Percentiles rank a stretch among this genome's conserved stretches.
These are phyloP conservation scores for Toxonevra muliebris DNA, from an alignment of 2,888 invertebrate species.

Conservation along the genomic window DNA sequence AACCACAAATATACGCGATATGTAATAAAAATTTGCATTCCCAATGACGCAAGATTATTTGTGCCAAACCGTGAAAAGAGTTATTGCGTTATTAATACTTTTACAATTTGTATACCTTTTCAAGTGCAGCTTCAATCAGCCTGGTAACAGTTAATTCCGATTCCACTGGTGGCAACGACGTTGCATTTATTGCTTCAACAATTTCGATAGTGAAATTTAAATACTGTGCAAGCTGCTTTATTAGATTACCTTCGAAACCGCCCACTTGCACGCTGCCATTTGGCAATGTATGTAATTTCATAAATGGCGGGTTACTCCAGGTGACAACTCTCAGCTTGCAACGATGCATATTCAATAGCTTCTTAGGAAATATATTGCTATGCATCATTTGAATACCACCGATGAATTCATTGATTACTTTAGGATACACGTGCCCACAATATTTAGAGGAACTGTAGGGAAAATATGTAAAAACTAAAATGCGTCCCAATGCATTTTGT, in stretches of 20 bases:
- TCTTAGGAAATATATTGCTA: constrained; percentile 37
- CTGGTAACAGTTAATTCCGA: too few relatives aligned
- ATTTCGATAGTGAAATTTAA: constrained; percentile 45
- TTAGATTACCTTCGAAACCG: constrained; percentile 44
- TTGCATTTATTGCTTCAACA: too few relatives aligned
- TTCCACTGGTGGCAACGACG: too few relatives aligned
- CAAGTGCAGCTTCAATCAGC: background rate
- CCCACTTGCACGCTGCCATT: constrained; percentile 31
- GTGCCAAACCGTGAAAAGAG: too few relatives aligned
- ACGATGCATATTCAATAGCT: constrained; percentile 33
- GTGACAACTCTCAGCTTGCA: constrained; percentile 39
- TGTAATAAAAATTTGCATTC: too few relatives aligned
- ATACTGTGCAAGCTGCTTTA: constrained; percentile 38
- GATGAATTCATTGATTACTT: too few relatives aligned
- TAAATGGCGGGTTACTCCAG: constrained; percentile 42
- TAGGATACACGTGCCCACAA: constrained; percentile 43
- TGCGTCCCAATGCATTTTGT: constrained; percentile 45
- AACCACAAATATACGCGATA: too few relatives aligned
- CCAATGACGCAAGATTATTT: too few relatives aligned
- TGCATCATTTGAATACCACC: background rate
- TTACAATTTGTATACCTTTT: background rate
- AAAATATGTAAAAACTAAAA: constrained; percentile 51
- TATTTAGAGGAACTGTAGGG: constrained; percentile 44
- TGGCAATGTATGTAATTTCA: constrained; percentile 26
- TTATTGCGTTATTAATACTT: too few relatives aligned